Evolutionary conservation across 2,113 vertebrate genomes (phyloP), one percentile per base, ranked within the genome.

Genomic region (Rhea pennata): DNA sequence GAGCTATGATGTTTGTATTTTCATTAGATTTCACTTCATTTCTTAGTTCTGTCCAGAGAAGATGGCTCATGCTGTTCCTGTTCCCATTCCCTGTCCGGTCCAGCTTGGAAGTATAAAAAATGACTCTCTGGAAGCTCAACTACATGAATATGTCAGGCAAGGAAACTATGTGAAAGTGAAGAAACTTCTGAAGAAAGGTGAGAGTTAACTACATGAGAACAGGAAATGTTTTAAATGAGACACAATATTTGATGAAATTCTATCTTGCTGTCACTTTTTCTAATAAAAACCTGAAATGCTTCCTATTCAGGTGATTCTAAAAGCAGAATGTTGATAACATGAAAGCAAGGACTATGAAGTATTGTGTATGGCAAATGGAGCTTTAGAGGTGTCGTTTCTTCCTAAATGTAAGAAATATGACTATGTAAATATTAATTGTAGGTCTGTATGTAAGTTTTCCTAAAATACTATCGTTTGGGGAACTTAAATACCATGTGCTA

Each of bases 141-240:
- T 99, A 56, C 99, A 99, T 31, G 97, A 97, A 3, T 98, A 96
- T 87, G 97, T 98, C 42, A 96, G 95, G 94, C 97, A 98, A 71
- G 98, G 98, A n/a, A 98, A 98, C 86, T 91, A 96, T 33, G 59
- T 77, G 13, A 98, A 98, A 95, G 96, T 98, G 88, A 98, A 99
- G 94, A 99, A 98, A 79, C 94, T 99, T 20, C 98, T 99, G 20
- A 98, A 98, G 76, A 98, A 98, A 98, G 98, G 99, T 99, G 97
- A 95, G 93, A 74, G 10, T 71, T 23, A 24, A 13, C 16, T 9
- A 3, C 10, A 0, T 0, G 6, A 24, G 3, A n/a, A 15, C 4
- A 4, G 13, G 19, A 10, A 2, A 15, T 51, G 27, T 12, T 15
- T 10, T 22, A 10, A 15, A 12, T 1, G 2, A 16, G 12, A 3